Base-by-base conservation (phyloP, 2,888 invertebrate species). In the Andrena camellia region DNA sequence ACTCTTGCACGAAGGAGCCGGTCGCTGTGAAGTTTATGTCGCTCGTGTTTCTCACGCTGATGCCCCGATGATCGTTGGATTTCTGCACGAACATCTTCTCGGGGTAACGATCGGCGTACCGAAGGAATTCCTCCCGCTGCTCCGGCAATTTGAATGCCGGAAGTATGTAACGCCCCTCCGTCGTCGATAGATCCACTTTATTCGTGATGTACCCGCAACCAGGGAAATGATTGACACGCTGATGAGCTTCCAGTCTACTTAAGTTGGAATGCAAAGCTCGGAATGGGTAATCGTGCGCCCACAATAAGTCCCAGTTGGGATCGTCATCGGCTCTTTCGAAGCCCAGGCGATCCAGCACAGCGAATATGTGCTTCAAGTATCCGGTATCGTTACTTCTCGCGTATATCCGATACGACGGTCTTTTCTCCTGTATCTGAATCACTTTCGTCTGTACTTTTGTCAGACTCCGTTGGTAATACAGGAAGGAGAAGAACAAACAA, bases 281-380 rank as follows among this genome's bases (percentile, higher is more conserved):
- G 91, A 98, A 99, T 0, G 99, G 99, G 93, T 98, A 99, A 90
- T 98, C 98, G 93, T 99, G 98, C 0, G 98, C 97, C 99, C 99
- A 99, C 10, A 99, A 94, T 0, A 99, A 95, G 92, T 97, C 96
- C 98, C 99, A 99, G 1, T 96, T 95, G 0, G 95, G 94, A 0
- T 95, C 94, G 50, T 94, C 93, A 0, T 94, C 93, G 0, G 95
- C 95, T 85, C 96, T 95, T 75, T 95, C 94, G 90, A 96, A 98
- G 0, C 98, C 98, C 17, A 97, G 93, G 84, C 97, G 95, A 8
- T 97, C 95, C 82, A 99, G 95, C 1, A 98, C 97, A 48, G 96
- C 95, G 90, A 97, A 96, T 0, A 99, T 97, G 94, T 99, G 98
- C 90, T 96, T 96, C 76, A 98, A 94, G 87, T 97, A 95, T 0